phyloP scores from a whole-genome alignment of 2,797 vertebrate species.

The Ptychobarbus kaznakovi region DNA sequence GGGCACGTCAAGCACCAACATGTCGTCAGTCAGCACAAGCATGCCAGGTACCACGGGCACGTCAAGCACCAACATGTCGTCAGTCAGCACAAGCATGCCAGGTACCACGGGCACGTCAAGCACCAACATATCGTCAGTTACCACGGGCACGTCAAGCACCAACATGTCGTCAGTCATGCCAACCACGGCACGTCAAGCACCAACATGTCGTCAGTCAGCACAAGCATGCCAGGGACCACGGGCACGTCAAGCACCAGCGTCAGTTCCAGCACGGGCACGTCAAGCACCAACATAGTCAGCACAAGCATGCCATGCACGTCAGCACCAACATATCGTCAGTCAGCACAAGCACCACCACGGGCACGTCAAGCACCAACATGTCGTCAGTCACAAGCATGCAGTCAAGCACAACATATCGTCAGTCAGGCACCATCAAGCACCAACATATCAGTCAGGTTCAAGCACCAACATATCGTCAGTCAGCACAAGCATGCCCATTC shows the following conservation, averaged over 20 bases:
- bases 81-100: fast-evolving
- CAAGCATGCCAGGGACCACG: too few species aligned
- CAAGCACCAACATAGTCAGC: neutral
- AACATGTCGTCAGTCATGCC: fast-evolving
- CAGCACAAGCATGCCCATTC: too few species aligned
- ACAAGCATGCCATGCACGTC: too few species aligned
- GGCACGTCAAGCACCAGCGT: fast-evolving
- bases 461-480: neutral
- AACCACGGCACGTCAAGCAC: neutral
- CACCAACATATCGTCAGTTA: fast-evolving
- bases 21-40: neutral
- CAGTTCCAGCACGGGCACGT: fast-evolving
- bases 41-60: too few species aligned
- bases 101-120: fast-evolving
- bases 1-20: neutral
- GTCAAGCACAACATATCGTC: too few species aligned
- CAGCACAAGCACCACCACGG: too few species aligned
- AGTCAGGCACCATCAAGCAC: too few species aligned
- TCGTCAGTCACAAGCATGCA: too few species aligned
- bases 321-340: fast-evolving
- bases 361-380: neutral
- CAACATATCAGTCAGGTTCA: neutral
- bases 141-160: fast-evolving
- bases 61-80: fast-evolving
- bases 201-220: fast-evolving